Conservation (phyloP, 1,140 invertebrate species). For the Apis cerana region DNA sequence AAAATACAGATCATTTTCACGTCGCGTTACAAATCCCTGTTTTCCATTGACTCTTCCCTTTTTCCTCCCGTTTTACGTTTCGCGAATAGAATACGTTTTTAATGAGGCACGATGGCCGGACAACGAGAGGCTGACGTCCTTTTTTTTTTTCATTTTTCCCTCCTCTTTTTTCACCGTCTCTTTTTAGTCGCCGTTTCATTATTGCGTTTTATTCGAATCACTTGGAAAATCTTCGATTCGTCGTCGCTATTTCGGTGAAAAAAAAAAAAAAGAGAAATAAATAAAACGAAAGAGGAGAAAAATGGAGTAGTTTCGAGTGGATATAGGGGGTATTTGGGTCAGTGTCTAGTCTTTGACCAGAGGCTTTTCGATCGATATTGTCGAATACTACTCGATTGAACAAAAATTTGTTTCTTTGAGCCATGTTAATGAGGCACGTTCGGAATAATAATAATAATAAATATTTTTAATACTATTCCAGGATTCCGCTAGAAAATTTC, state of each 20-base stretch:
- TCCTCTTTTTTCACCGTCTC: not conserved
- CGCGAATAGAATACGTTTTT: conserved; percentile 44
- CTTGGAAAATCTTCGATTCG: conserved; percentile 17
- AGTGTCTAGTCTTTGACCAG: too few relatives aligned
- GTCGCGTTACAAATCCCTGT: not conserved
- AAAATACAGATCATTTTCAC: conserved; percentile 23
- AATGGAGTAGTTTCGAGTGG: not conserved
- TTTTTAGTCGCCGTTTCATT: conserved; percentile 38
- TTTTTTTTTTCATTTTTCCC: not conserved
- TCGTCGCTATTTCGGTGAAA: not conserved
- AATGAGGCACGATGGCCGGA: conserved; percentile 37
- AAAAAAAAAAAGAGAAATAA: not conserved
- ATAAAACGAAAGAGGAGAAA: not conserved
- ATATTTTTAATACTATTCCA: too few relatives aligned
- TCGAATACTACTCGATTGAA: not conserved
- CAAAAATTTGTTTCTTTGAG: too few relatives aligned
- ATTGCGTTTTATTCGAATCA: conserved; percentile 21
- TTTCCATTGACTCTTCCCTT: conserved; percentile 30
- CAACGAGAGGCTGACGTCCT: not conserved
- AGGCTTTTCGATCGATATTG: not conserved
- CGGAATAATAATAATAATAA: too few relatives aligned
- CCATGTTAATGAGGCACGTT: too few relatives aligned
- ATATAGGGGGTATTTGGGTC: not conserved
- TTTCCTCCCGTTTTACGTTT: conserved; percentile 26
- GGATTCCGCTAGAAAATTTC: not conserved